phyloP scores from a whole-genome alignment of 1,140 invertebrate genomes.

The Drosophila parvula region DNA sequence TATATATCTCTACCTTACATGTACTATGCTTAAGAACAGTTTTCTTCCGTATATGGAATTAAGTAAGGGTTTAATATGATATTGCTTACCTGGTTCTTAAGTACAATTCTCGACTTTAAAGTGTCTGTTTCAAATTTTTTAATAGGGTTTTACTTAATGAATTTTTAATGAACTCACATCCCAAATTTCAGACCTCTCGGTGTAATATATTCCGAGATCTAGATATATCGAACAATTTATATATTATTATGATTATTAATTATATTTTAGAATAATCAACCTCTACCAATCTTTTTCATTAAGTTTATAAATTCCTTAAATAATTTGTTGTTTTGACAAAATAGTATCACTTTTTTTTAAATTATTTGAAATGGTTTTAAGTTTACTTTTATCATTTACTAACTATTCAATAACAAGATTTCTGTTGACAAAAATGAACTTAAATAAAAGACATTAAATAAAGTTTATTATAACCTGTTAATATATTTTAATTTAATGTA shows the following conservation, averaged over 20 bases:
- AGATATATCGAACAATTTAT: not conserved
- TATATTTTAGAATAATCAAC: not conserved
- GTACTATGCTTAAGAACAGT: no score
- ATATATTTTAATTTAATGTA: no score
- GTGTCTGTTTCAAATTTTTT: not conserved
- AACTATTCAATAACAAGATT: not conserved
- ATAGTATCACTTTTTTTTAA: not conserved
- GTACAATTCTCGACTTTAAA: not conserved
- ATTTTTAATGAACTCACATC: not conserved
- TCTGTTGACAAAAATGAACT: not conserved
- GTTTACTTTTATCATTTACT: not conserved
- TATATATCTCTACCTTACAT: not conserved
- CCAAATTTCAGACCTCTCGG: not conserved
- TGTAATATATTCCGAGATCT: not conserved
- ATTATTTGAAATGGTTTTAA: not conserved
- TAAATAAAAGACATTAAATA: no score
- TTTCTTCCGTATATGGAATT: accelerated
- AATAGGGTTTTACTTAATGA: accelerated
- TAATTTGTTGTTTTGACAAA: no score
- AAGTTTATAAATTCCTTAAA: no score
- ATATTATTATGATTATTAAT: not conserved
- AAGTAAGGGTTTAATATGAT: not conserved
- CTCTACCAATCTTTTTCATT: not conserved
- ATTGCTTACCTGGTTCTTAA: not conserved
- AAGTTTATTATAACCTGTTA: not conserved